Percentiles rank a stretch among this genome's conserved stretches.
Evolutionary conservation across 2,888 invertebrate genomes (phyloP).

Genomic region (Drepana falcataria): DNA sequence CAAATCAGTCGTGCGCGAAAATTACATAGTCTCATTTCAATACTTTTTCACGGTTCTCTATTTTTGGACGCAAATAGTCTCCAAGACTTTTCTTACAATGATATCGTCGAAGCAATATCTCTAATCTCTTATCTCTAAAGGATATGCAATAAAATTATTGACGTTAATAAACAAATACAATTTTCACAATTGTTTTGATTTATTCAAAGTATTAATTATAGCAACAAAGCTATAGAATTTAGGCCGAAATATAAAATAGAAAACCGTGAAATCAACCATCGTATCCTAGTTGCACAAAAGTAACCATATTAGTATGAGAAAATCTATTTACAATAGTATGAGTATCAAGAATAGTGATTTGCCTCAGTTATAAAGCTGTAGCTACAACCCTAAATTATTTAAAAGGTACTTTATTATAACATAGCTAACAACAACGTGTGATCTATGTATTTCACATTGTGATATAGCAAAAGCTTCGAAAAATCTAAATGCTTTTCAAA

Average conservation of each 20-base stretch:
- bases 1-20: constrained; percentile 51
- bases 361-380: constrained; percentile 41
- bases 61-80: constrained; percentile 13
- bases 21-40: constrained; percentile 15
- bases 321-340: constrained; percentile 64
- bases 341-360: constrained; percentile 71
- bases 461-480: constrained; percentile 1
- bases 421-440: constrained; percentile 11
- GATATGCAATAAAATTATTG: no score
- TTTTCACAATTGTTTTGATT: neutral
- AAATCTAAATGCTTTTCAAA: constrained; percentile 1
- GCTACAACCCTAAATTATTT: constrained; percentile 33
- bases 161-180: neutral
- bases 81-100: neutral
- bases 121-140: no score
- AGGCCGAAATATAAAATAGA: constrained; percentile 11
- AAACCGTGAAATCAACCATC: constrained; percentile 17
- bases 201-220: neutral
- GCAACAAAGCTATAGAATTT: constrained; percentile 8
- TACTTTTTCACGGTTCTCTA: constrained; percentile 28
- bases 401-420: constrained; percentile 22
- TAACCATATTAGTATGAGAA: constrained; percentile 35
- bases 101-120: neutral
- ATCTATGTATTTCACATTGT: constrained; percentile 5
- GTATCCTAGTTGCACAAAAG: constrained; percentile 31